Evolutionary conservation across 2,888 invertebrate species (phyloP), one percentile per base, ranked within the genome.

Genomic region (Eumacrocentrus americanus): DNA sequence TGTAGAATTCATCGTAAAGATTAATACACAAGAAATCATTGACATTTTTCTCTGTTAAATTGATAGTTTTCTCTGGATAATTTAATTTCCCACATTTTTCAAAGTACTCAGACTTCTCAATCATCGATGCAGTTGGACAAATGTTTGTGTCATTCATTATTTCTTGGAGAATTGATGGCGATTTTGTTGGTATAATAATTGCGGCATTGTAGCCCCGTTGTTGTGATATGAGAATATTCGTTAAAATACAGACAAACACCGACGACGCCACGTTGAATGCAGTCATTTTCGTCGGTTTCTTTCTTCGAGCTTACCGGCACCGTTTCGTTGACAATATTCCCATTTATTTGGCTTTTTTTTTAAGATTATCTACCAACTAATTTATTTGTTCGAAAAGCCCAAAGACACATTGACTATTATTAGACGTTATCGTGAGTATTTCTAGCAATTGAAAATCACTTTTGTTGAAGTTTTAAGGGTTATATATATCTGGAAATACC

Each of bases 1-100:
- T 65, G 7, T 58, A 52, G 9, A 44, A 46, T 9, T 65, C 53
- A 22, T 71, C 73, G 20, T 71, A 66, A 3, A 74, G 23, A 14
- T 61, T 65, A 3, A 73, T 52, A 38, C 75, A 75, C n/a, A 75
- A 18, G 37, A 67, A 67, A 3, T 14, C 57, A 9, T 62, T 20
- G 1, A 14, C 5, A 11, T 9, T 46, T 1, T 1, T 14, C 0
- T 38, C 11, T 14, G 12, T n/a, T 5, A 66, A 14, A 0, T 34
- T n/a, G 4, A 18, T 7, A 2, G 18, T 6, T 11, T 2, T 44
- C 2, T 2, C 16, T 5, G 60, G 54, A 44, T 35, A 58, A 9
- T 16, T 9, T 1, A 50, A 1, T 2, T 48, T 12, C 4, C 40
- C 7, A 40, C 68, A 68, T 12, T 7, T 18, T 7, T 60, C 35